Evolutionary conservation across 2,888 invertebrate species (phyloP).

Genomic region (Keiferia lycopersicella): DNA sequence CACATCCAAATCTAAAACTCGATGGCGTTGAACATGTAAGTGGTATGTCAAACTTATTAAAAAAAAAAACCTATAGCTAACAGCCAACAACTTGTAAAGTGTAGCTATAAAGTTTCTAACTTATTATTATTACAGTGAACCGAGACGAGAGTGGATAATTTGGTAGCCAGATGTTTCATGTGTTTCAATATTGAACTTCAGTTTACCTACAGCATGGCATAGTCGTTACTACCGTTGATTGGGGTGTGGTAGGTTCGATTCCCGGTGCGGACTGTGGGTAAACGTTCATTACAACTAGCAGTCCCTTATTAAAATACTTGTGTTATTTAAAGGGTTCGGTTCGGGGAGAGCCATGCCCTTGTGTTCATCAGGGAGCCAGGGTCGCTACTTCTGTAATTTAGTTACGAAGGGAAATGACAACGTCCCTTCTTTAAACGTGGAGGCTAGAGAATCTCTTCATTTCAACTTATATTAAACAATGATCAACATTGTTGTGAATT

Average conservation of each 20-base stretch:
- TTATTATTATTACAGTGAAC: too few species aligned
- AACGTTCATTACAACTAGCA: constrained; percentile 4
- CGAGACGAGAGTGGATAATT: too few species aligned
- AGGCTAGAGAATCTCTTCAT: background rate
- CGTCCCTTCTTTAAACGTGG: background rate
- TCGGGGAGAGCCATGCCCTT: background rate
- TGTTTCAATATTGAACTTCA: background rate
- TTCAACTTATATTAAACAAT: too few species aligned
- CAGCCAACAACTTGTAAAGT: background rate
- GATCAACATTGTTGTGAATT: too few species aligned
- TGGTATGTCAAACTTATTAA: too few species aligned
- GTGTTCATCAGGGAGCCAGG: background rate
- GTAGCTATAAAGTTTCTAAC: background rate
- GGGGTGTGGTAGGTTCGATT: background rate
- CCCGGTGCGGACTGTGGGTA: background rate
- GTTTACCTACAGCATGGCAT: background rate
- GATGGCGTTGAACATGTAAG: too few species aligned
- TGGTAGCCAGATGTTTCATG: background rate
- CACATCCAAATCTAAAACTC: too few species aligned
- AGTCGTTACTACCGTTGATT: background rate
- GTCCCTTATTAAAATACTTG: constrained; percentile 11
- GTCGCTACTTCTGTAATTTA: background rate
- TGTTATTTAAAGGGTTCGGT: constrained; percentile 11
- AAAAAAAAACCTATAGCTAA: too few species aligned
- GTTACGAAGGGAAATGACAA: background rate